These are phyloP conservation scores for Rotaria socialis DNA, from an alignment of 2,888 invertebrate genomes.

Conservation along the genomic window DNA sequence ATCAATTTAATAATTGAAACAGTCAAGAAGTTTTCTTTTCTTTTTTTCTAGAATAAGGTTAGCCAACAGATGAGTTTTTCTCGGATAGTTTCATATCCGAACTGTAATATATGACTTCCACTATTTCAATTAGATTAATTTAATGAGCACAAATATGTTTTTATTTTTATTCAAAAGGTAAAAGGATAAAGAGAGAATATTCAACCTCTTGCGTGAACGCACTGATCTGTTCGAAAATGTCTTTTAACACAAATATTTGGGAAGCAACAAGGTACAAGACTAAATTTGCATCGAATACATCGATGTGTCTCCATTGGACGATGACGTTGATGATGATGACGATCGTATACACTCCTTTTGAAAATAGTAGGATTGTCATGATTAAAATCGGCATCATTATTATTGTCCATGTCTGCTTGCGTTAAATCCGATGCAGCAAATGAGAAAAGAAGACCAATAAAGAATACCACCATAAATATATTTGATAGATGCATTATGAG, in stretches of 20 bases:
- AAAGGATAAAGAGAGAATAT: not conserved
- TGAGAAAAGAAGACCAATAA: not conserved
- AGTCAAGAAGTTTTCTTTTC: too few relatives aligned
- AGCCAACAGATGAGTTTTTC: too few relatives aligned
- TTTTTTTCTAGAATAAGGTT: too few relatives aligned
- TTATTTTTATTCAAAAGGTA: not conserved
- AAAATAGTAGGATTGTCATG: not conserved
- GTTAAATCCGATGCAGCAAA: not conserved
- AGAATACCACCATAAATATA: not conserved
- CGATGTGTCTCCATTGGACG: not conserved
- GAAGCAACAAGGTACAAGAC: not conserved
- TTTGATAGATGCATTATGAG: not conserved
- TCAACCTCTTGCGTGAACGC: not conserved
- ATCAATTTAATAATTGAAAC: too few relatives aligned
- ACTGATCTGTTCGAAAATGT: not conserved
- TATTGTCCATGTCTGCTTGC: not conserved
- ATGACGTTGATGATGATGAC: not conserved
- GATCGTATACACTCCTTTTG: not conserved
- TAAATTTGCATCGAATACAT: not conserved
- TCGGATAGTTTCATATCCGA: too few relatives aligned
- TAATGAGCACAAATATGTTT: not conserved
- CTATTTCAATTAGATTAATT: too few relatives aligned
- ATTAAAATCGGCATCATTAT: not conserved
- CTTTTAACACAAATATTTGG: not conserved
- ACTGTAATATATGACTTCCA: too few relatives aligned